Percentiles rank a stretch among this genome's conserved stretches.
Evolutionary conservation across 30 jellyfish, hydroid and myxozoan species (phyloP).

Genomic region (Aurelia aurita complex sp. Pacific): DNA sequence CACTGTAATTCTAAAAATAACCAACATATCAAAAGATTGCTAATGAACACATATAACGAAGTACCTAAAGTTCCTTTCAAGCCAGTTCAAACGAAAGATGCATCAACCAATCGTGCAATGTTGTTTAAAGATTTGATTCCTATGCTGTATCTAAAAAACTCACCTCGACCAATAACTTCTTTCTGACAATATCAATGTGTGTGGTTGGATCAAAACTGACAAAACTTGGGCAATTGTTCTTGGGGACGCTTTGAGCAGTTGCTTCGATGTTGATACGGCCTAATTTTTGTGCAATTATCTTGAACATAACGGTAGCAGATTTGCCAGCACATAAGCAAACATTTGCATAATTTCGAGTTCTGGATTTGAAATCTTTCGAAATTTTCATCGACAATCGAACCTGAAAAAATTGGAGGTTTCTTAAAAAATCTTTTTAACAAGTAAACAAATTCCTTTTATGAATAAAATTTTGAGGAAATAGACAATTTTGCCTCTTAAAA

Average conservation of each 20-base stretch:
- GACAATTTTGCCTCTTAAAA: too few relatives aligned
- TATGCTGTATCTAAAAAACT: not conserved
- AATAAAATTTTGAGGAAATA: too few relatives aligned
- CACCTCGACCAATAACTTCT: constrained; percentile 82
- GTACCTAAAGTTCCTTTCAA: too few relatives aligned
- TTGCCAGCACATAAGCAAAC: constrained; percentile 80
- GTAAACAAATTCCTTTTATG: too few relatives aligned
- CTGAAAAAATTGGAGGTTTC: constrained; percentile 27
- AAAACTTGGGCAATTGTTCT: constrained; percentile 63
- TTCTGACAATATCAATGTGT: constrained; percentile 72
- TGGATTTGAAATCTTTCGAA: constrained; percentile 44
- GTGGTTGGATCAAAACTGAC: constrained; percentile 34
- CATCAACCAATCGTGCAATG: too few relatives aligned
- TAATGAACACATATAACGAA: too few relatives aligned
- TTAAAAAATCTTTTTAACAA: not conserved
- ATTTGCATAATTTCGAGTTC: constrained; percentile 54
- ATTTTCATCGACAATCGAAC: constrained; percentile 60
- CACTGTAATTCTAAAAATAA: too few relatives aligned
- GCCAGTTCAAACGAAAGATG: too few relatives aligned
- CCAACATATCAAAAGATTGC: too few relatives aligned
- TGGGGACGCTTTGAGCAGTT: constrained; percentile 69
- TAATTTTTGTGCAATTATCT: constrained; percentile 54
- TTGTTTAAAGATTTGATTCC: too few relatives aligned
- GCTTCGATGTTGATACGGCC: constrained; percentile 86
- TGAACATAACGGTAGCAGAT: constrained; percentile 84